Conservation (phyloP, 2,888 invertebrate genomes). For the Pherbina coryleti region DNA sequence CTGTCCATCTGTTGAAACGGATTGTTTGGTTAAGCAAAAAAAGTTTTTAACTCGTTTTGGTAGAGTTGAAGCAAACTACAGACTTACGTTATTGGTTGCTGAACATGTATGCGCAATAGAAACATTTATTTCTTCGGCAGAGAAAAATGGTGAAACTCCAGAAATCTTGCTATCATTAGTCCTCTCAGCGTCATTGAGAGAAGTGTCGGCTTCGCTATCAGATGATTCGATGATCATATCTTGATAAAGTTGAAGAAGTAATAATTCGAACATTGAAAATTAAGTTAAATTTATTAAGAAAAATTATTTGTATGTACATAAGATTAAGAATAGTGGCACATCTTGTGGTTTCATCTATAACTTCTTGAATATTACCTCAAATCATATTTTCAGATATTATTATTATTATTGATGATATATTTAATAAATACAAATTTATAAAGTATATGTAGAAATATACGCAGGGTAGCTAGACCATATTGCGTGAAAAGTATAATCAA, state of each 20-base stretch:
- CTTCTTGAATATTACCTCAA: too few species aligned
- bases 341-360: too few species aligned
- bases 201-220: conserved; percentile 67
- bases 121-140: conserved; percentile 75
- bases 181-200: conserved; percentile 60
- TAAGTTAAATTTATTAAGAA: too few species aligned
- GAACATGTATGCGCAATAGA: conserved; percentile 60
- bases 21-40: neutral
- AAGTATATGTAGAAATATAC: too few species aligned
- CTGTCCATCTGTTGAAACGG: conserved; percentile 59
- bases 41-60: neutral
- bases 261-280: neutral
- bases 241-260: conserved; percentile 27
- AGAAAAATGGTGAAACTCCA: conserved; percentile 81
- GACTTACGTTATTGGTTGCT: conserved; percentile 52
- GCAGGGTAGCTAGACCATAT: too few species aligned
- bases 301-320: too few species aligned
- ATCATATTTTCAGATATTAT: too few species aligned
- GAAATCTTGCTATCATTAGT: conserved; percentile 74
- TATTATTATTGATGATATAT: too few species aligned
- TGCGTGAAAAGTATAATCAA: too few species aligned
- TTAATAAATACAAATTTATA: too few species aligned
- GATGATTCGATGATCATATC: conserved; percentile 62
- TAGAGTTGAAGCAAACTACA: conserved; percentile 5
- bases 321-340: too few species aligned